Evolutionary conservation across 2,113 vertebrate genomes (phyloP).

Genomic region (Pagrus major): DNA sequence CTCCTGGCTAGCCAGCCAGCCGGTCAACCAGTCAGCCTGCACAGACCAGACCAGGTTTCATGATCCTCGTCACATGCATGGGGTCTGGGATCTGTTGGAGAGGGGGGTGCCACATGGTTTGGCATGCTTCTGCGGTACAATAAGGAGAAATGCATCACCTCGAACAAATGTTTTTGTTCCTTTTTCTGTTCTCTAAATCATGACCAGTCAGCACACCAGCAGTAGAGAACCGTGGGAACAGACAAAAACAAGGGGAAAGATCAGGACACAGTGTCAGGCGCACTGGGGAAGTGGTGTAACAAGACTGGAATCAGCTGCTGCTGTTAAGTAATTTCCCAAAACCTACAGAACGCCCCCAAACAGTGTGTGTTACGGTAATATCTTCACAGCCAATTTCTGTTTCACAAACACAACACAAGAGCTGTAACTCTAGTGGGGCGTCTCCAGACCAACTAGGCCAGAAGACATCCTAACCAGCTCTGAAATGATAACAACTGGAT

Average conservation of each 20-base stretch:
- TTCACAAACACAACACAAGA: constrained; percentile 38
- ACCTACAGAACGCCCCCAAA: constrained; percentile 10
- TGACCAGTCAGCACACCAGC: constrained; percentile 54
- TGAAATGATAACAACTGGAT: constrained; percentile 69
- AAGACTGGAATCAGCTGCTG: constrained; percentile 20
- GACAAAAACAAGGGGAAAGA: constrained; percentile 10
- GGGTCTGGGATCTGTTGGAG: constrained; percentile 44
- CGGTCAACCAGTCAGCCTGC: constrained; percentile 52
- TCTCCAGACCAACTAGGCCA: constrained; percentile 53
- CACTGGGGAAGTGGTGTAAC: neutral
- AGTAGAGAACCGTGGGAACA: constrained; percentile 67
- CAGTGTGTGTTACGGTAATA: constrained; percentile 38
- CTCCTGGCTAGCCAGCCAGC: constrained; percentile 52
- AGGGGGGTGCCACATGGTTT: constrained; percentile 24
- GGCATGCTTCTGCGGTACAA: constrained; percentile 33
- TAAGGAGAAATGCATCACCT: constrained; percentile 38
- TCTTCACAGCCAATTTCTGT: constrained; percentile 37
- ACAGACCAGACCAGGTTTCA: constrained; percentile 55
- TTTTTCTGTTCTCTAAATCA: constrained; percentile 40
- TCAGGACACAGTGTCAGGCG: neutral
- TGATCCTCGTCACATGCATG: constrained; percentile 78
- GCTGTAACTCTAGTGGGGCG: constrained; percentile 66
- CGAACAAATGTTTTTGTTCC: constrained; percentile 27
- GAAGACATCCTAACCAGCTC: constrained; percentile 68
- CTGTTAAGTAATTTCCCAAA: constrained; percentile 40